Base-by-base conservation (phyloP, 35 echinoderm and acorn worm genomes). In the Holothuria glaberrima region DNA sequence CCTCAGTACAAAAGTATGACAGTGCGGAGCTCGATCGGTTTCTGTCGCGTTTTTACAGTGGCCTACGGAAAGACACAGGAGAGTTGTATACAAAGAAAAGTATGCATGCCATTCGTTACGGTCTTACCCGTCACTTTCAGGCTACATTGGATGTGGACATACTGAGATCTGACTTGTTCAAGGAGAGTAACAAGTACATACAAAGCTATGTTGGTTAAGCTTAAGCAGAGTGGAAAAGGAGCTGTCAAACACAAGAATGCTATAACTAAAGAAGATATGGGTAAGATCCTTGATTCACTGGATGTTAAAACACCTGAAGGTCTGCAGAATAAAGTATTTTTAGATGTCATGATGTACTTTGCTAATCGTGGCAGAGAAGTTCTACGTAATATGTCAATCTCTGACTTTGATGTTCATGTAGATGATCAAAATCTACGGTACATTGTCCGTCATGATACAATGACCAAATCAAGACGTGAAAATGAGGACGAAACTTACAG, bases 391-490 rank as follows among this genome's bases (percentile, higher is more conserved):
- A 94, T 94, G 92, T 68, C 27, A 21, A 32, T 66, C 12, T 28
- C 65, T 35, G 92, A 91, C 72, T 94, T 87, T 87, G 70, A 57
- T 57, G 56, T 94, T 59, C 25, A 94, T 4, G 81, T 66, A 12
- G 82, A 94, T 75, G 92, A 81, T 63, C 92, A 93, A 74, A 41
- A 83, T 36, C 87, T 89, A 71, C 45, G 87, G 26, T 89, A 94
- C 52, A 31, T 92, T 36, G 78, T 60, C 14, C 90, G 88, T 68
- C 86, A 84, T 48, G 94, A 41, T 41, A 4, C 48, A 0, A 61
- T 95, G 26, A 95, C 94, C 33, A 95, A 95, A 79, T 92, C 90
- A 16, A 92, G 90, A 77, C 71, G 90, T 48, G 94, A 92, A 22
- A 74, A 94, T 88, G 86, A 95, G 58, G 90, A 95, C 58, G 76